Base-by-base conservation (phyloP, 2,888 invertebrate genomes). In the Melieria picta region DNA sequence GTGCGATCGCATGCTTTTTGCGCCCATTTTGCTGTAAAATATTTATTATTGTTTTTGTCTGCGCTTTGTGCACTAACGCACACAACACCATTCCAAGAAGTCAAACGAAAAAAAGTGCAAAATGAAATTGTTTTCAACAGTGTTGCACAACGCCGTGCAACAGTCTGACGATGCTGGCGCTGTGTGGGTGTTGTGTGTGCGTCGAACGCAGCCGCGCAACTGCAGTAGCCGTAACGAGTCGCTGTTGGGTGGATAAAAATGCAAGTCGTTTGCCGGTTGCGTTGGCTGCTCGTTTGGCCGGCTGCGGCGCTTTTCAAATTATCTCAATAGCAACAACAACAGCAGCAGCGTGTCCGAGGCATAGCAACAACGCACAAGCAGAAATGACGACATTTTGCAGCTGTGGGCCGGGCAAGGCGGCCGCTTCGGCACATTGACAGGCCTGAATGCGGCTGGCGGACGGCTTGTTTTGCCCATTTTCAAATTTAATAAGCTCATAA, bases 401-500 rank as follows among this genome's bases (percentile, higher is more conserved):
- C 52, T 63, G 62, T 69, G 62, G 60, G 61, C 68, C 56, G 62
- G 69, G 61, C 50, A 55, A 68, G 60, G 6, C 48, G 55, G 52
- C 11, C 52, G 13, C 13, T 52, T 52, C 30, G 57, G n/a, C 57
- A n/a, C 42, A 47, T 7, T 10, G 16, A 52, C n/a, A 63, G 52
- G 60, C 58, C 58, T n/a, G 48, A 47, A 47, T 13, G 45, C 62
- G 30, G 47, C 69, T 69, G 69, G 50, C 64, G 56, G 69, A 64
- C 57, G 63, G 69, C 69, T 64, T 47, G 64, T 58, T 57, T 69
- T 64, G 64, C 69, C 57, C 62, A 62, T 69, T 69, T 69, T 56
- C 62, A 61, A 67, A 62, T 16, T 69, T 69, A 69, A 69, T 69
- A 69, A 69, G 69, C 62, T 69, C 62, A 62, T 69, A 69, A 69